Evolutionary conservation across 2,888 invertebrate genomes (phyloP).

Genomic region (Heliconius ismenius): DNA sequence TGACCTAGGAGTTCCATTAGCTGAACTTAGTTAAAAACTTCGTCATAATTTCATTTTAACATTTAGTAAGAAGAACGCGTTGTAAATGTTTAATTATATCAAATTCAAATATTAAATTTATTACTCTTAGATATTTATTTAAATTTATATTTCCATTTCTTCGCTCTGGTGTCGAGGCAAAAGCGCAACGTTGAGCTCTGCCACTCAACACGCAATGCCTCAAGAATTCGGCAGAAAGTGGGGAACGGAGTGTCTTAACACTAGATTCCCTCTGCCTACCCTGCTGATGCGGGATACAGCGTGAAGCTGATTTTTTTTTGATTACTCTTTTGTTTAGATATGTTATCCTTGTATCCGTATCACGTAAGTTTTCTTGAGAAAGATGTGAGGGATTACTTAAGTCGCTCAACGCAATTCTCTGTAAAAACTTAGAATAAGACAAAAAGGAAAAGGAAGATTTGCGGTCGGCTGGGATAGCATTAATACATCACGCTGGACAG

Average conservation of each 20-base stretch:
- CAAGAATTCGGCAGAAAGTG: too few relatives aligned
- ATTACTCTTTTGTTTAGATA: not conserved
- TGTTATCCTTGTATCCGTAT: constrained; percentile 18
- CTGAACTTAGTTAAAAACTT: not conserved
- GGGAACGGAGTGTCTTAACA: too few relatives aligned
- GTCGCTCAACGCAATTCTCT: constrained; percentile 31
- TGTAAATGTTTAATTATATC: not conserved
- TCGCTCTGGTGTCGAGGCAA: too few relatives aligned
- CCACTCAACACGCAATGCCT: too few relatives aligned
- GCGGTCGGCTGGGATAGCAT: constrained; percentile 30
- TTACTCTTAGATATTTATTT: not conserved
- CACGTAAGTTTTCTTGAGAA: constrained; percentile 32
- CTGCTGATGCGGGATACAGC: too few relatives aligned
- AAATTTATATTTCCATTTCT: too few relatives aligned
- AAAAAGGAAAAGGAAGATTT: constrained; percentile 32
- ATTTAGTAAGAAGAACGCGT: not conserved
- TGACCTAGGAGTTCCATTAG: not conserved
- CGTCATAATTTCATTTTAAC: not conserved
- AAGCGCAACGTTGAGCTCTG: too few relatives aligned
- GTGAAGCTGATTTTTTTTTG: not conserved
- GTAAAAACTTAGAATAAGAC: constrained; percentile 34
- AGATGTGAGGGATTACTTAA: constrained; percentile 36
- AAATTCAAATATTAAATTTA: not conserved
- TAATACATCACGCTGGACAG: constrained; percentile 37
- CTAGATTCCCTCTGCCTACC: too few relatives aligned